These are phyloP conservation scores for Drosophila neoperkinsi DNA, from an alignment of 2,888 invertebrate genomes.

Conservation along the genomic window DNA sequence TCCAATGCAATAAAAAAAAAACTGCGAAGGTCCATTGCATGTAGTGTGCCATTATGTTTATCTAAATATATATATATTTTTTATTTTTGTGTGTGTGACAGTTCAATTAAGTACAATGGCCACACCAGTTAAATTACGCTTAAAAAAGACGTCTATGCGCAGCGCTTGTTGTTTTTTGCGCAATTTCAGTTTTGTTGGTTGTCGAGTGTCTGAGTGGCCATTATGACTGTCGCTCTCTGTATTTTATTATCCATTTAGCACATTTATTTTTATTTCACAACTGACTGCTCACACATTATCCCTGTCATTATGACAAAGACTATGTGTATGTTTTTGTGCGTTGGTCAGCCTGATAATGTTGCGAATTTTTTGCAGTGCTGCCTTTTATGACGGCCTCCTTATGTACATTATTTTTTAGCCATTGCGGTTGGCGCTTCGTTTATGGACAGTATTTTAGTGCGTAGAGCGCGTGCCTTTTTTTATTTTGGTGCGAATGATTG, in stretches of 20 bases:
- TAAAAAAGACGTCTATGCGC: slow-evolving; percentile 58
- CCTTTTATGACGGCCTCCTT: slow-evolving; percentile 53
- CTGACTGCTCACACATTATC: slow-evolving; percentile 59
- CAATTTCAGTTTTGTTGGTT: slow-evolving; percentile 50
- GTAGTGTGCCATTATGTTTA: slow-evolving; percentile 58
- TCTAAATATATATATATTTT: slow-evolving; percentile 28
- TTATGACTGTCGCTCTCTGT: slow-evolving; percentile 73
- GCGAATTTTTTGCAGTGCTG: slow-evolving; percentile 64
- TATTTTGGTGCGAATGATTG: slow-evolving; percentile 31
- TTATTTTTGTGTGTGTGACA: slow-evolving; percentile 51
- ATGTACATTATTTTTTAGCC: slow-evolving; percentile 74
- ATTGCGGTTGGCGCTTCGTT: slow-evolving; percentile 67
- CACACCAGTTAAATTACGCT: slow-evolving; percentile 77
- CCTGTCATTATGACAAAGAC: slow-evolving; percentile 54
- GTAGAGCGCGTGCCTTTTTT: slow-evolving; percentile 39
- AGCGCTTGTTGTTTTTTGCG: slow-evolving; percentile 29
- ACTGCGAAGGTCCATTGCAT: slow-evolving; percentile 16
- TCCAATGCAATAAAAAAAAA: slow-evolving; percentile 36
- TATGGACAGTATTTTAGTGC: slow-evolving; percentile 63
- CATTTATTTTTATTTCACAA: slow-evolving; percentile 77
- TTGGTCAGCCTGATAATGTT: slow-evolving; percentile 68
- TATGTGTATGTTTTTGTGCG: slow-evolving; percentile 26
- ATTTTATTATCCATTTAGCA: slow-evolving; percentile 81
- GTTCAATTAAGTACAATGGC: slow-evolving; percentile 78
- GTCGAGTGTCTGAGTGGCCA: slow-evolving; percentile 68